These are phyloP conservation scores for Petrocephalus zakoni DNA, from an alignment of 2,113 vertebrate species.

Conservation along the genomic window DNA sequence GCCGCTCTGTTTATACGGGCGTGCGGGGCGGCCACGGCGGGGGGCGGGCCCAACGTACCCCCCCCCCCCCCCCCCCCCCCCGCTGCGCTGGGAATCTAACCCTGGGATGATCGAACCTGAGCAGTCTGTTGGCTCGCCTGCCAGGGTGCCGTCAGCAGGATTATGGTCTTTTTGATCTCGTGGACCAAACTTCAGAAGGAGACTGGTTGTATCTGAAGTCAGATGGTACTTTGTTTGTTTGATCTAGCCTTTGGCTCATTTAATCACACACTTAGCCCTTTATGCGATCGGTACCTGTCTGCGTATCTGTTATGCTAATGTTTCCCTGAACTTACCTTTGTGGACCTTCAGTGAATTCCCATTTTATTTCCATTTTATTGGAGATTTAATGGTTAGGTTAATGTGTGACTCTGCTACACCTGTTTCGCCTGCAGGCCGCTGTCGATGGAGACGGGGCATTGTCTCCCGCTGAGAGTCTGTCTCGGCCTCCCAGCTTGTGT, in stretches of 20 bases:
- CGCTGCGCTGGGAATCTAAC: background rate
- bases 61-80: no score
- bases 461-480: background rate
- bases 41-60: no score
- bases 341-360: background rate
- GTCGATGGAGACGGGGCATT: background rate
- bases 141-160: background rate
- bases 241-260: background rate
- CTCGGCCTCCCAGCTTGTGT: background rate
- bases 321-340: background rate
- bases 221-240: background rate
- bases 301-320: background rate
- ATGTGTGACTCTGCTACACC: background rate
- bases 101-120: background rate
- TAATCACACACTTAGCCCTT: background rate
- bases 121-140: background rate
- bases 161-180: background rate
- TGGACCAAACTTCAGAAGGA: background rate
- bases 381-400: background rate
- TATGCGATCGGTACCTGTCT: background rate
- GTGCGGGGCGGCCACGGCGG: no score
- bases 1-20: no score
- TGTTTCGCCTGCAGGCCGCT: background rate
- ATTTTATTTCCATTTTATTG: background rate
- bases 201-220: background rate